Percentiles rank a stretch among this genome's conserved stretches.
These are phyloP conservation scores for Chiloscyllium plagiosum DNA, from an alignment of 2,113 vertebrate genomes.

Conservation along the genomic window DNA sequence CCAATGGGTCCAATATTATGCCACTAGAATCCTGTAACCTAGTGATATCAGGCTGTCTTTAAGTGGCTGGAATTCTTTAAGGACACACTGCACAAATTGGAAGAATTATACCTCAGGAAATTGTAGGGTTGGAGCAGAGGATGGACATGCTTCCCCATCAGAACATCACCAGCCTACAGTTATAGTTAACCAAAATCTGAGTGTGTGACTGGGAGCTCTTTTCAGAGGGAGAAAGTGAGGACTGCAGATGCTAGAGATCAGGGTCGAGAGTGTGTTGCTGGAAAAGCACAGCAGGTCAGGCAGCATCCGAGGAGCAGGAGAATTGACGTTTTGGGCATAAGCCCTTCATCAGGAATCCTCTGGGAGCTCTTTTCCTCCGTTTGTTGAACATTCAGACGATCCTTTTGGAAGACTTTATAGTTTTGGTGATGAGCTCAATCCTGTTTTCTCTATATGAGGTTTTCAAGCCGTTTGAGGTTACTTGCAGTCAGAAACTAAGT, in stretches of 20 bases:
- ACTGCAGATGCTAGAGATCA: too few relatives aligned
- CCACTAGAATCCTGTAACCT: not conserved
- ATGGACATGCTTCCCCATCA: not conserved
- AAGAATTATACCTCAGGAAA: not conserved
- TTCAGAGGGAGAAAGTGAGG: too few relatives aligned
- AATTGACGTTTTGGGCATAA: too few relatives aligned
- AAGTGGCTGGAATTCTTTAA: not conserved
- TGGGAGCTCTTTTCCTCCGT: not conserved
- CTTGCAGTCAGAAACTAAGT: not conserved
- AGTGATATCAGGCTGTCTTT: not conserved
- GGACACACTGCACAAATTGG: not conserved
- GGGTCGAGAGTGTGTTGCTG: too few relatives aligned
- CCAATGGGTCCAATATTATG: not conserved
- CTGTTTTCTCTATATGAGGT: not conserved
- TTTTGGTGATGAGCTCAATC: not conserved
- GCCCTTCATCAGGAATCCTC: too few relatives aligned
- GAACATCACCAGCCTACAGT: not conserved
- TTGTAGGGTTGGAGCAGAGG: not conserved
- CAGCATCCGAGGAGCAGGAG: too few relatives aligned
- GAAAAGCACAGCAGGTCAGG: too few relatives aligned
- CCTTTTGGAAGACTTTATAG: not conserved
- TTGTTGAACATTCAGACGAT: not conserved
- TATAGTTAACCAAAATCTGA: not conserved
- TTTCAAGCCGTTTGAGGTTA: not conserved
- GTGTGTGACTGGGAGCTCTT: not conserved